Base-by-base conservation (phyloP, 1,140 invertebrate species). In the Drosophila murphyi region DNA sequence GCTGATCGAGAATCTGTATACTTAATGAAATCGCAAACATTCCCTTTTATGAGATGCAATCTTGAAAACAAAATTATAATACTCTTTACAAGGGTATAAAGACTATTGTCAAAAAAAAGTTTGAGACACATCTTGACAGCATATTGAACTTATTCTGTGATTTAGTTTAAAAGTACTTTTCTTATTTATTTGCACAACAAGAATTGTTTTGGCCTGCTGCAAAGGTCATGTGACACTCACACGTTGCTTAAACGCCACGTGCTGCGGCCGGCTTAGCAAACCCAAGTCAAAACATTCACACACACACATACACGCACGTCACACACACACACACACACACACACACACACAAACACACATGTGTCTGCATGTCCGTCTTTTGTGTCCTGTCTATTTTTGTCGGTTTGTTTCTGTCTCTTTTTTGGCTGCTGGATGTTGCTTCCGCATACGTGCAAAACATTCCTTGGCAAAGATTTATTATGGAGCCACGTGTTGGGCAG, bases 391-490 rank as follows among this genome's bases (percentile, higher is more conserved):
- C 50, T 35, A 67, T 56, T 56, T 43, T 70, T 65, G 67, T 65
- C 76, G 65, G 63, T 60, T 43, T 39, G 29, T 65, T 47, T 59
- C 29, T 60, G 57, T 56, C 43, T 47, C 50, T 77, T 34, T 54
- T 70, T 50, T 48, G 68, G 55, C 43, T 62, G 41, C 12, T 34
- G 57, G 12, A 32, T 29, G 52, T 57, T 65, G 47, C 78, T 70
- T 72, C 56, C 67, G 51, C 68, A 82, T 70, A 82, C 79, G 82
- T 86, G 82, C 64, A 56, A 76, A 63, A 72, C 64, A 76, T 71
- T 87, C 48, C 76, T 63, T 61, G 68, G 61, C 65, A 76, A 86
- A 71, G 83, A 86, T 86, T 86, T 86, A 86, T 86, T 87, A 68
- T 65, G 47, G 43, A 35, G 43, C 39, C 63, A 86, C 82, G 83